These are phyloP conservation scores for Mionectes macconnelli DNA, from an alignment of 2,113 vertebrate species.

Conservation along the genomic window DNA sequence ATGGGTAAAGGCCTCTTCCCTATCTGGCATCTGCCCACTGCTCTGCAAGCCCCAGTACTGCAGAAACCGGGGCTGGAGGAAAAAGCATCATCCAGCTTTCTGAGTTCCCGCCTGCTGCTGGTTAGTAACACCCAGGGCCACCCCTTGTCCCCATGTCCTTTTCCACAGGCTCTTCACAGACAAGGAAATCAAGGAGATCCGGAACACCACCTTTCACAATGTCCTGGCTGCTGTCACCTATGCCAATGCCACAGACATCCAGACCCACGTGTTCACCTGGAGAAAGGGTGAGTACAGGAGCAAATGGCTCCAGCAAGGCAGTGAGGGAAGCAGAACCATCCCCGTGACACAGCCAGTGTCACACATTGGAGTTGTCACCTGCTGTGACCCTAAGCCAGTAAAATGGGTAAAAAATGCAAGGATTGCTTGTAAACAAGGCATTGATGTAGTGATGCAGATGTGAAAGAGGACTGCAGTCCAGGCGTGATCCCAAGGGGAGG, in stretches of 20 bases:
- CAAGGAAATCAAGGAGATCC: conserved; percentile 77
- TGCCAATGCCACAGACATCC: conserved; percentile 55
- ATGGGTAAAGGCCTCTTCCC: conserved; percentile 76
- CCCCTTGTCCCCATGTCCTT: neutral
- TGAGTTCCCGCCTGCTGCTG: neutral
- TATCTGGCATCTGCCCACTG: neutral
- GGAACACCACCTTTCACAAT: conserved; percentile 72
- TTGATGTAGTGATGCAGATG: neutral
- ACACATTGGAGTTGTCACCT: neutral
- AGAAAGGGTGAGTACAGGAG: conserved; percentile 71
- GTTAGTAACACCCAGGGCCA: neutral
- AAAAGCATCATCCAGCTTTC: neutral
- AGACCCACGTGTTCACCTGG: conserved; percentile 82
- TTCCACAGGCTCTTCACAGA: conserved; percentile 83
- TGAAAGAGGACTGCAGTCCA: neutral
- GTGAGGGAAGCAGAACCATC: neutral
- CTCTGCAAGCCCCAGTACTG: neutral
- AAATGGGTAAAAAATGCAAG: neutral
- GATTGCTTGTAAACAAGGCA: neutral
- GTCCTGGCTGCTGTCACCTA: conserved; percentile 75
- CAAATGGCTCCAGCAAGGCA: neutral
- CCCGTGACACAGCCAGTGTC: neutral
- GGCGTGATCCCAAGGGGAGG: neutral
- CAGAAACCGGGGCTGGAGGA: neutral
- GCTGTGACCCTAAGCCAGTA: neutral